Base-by-base conservation (phyloP, 1,140 invertebrate genomes). In the Diachasma alloeum region DNA sequence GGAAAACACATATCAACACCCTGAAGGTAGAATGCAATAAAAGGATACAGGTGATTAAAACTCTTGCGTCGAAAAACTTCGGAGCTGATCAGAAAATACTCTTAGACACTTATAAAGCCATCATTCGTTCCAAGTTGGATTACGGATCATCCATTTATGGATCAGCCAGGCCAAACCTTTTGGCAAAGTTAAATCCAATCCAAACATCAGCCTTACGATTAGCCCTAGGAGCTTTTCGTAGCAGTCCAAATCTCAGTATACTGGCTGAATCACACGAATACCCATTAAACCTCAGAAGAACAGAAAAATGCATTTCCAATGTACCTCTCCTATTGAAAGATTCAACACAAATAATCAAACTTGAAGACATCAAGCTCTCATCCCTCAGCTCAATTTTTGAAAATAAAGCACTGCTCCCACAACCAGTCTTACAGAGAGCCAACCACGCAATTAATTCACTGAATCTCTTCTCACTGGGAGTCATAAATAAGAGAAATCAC, bases 51-150 rank as follows among this genome's bases (percentile, higher is more conserved):
- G 13, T 48, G n/a, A 48, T 48, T 48, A 48, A 48, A 48, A n/a
- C 13, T 15, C 13, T 48, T 15, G 44, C 44, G 4, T 48, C 44
- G n/a, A 48, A 48, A 48, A 48, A 48, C 44, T 48, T 48, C 3
- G 44, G 4, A 48, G 44, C 44, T n/a, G 44, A 48, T n/a, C 44
- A 48, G n/a, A 48, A 48, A 48, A 48, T 48, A 48, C 44, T 48
- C 44, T n/a, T 48, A 83, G 84, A 39, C 83, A 87, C 74, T 86
- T 79, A n/a, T 85, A 84, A 15, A 83, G 85, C 44, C 19, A 72
- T 53, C 24, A 53, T 15, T 53, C 24, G 24, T 36, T 48, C 42
- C 22, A 42, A 79, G 76, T 0, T 79, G 67, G 15, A 80, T 59
- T 15, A 13, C n/a, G 44, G 44, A 48, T 48, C 44, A 15, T 15